Percentiles rank a stretch among this genome's conserved stretches.
Conservation (phyloP, 2,888 invertebrate species). For the Temnothorax unifasciatus region DNA sequence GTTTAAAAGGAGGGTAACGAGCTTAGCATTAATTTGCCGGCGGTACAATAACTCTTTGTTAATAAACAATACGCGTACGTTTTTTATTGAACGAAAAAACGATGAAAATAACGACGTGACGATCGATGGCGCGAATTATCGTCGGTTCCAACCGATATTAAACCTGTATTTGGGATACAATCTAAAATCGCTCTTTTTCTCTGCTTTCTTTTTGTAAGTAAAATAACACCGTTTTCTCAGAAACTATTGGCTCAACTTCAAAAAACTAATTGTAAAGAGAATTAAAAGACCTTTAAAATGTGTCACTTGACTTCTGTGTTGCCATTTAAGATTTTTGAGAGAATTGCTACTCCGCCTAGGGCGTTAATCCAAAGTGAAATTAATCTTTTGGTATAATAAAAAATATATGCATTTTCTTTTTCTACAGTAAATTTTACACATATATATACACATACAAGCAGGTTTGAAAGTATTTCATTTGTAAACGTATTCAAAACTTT, state of each 20-base stretch:
- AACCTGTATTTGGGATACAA: not conserved
- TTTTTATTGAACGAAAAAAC: not conserved
- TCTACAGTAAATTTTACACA: not conserved
- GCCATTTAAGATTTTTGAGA: too few relatives aligned
- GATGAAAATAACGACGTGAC: not conserved
- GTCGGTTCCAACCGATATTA: not conserved
- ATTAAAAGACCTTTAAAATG: too few relatives aligned
- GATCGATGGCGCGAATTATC: not conserved
- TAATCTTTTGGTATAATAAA: not conserved
- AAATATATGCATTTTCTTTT: not conserved
- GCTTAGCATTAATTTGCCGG: conserved; percentile 65
- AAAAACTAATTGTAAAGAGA: too few relatives aligned
- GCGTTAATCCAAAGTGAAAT: too few relatives aligned
- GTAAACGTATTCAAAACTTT: conserved; percentile 15
- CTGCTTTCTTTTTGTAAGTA: not conserved
- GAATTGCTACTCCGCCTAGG: too few relatives aligned
- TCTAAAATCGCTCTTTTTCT: not conserved
- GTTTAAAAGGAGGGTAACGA: conserved; percentile 63
- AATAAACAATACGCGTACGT: conserved; percentile 20
- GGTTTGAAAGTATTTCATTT: not conserved
- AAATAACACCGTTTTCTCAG: too few relatives aligned
- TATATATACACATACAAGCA: not conserved
- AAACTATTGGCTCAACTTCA: too few relatives aligned
- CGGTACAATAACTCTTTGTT: conserved; percentile 33
- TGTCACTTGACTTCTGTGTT: too few relatives aligned